Percentiles rank a stretch among this genome's conserved stretches.
Conservation (phyloP, 2,113 vertebrate species). For the Lepisosteus osseus region DNA sequence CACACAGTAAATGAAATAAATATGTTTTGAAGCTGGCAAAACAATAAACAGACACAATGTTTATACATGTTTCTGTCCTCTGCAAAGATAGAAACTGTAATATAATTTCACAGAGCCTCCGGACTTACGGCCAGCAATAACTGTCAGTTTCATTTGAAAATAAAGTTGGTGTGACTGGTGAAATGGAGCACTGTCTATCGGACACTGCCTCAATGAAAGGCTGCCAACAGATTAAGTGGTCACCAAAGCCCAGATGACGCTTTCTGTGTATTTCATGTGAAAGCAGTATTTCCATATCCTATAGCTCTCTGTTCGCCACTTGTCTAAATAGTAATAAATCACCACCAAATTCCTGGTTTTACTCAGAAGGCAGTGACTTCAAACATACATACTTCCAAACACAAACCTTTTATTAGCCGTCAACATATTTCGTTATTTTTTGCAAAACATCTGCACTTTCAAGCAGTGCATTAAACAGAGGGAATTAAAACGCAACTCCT, state of each 20-base stretch:
- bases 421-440: slow-evolving; percentile 37
- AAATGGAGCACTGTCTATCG: slow-evolving; percentile 46
- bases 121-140: slow-evolving; percentile 37
- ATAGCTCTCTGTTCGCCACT: slow-evolving; percentile 72
- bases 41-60: slow-evolving; percentile 25
- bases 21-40: slow-evolving; percentile 12
- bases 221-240: slow-evolving; percentile 62
- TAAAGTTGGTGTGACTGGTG: slow-evolving; percentile 41
- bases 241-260: slow-evolving; percentile 50
- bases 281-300: slow-evolving; percentile 59
- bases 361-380: slow-evolving; percentile 57
- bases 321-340: slow-evolving; percentile 89
- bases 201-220: slow-evolving; percentile 18
- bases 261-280: slow-evolving; percentile 54
- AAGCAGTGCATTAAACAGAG: no score
- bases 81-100: slow-evolving; percentile 20
- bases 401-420: slow-evolving; percentile 55
- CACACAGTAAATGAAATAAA: slow-evolving; percentile 1
- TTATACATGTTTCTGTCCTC: slow-evolving; percentile 20
- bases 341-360: slow-evolving; percentile 66
- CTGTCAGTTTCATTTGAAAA: slow-evolving; percentile 52
- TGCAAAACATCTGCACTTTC: slow-evolving; percentile 41
- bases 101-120: slow-evolving; percentile 21
- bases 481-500: no score
- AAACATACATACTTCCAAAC: slow-evolving; percentile 54